phyloP scores from a whole-genome alignment of 2,888 invertebrate genomes.

The Cryptocheilus praepositus region DNA sequence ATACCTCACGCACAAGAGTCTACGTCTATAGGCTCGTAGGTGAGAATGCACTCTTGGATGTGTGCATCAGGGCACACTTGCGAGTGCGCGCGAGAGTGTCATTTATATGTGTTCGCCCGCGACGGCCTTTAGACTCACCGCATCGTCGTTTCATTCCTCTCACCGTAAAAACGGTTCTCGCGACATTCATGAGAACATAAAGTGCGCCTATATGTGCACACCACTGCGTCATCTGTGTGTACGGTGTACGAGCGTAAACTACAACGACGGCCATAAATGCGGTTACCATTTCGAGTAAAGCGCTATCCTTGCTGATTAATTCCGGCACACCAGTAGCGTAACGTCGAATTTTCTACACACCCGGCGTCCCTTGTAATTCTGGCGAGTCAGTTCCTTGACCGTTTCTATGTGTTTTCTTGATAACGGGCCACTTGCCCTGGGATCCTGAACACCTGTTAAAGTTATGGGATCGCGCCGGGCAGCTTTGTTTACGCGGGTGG shows the following conservation, averaged over 20 bases:
- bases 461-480: no score
- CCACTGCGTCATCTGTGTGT: slow-evolving; percentile 1
- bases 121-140: slow-evolving; percentile 10
- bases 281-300: slow-evolving; percentile 22
- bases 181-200: slow-evolving; percentile 1
- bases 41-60: no score
- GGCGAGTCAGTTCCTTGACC: no score
- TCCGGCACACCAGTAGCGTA: neutral
- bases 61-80: no score
- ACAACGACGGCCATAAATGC: slow-evolving; percentile 22
- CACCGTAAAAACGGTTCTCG: neutral
- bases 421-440: no score
- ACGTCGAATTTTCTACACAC: no score
- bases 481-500: no score
- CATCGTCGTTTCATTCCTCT: slow-evolving; percentile 1
- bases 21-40: no score
- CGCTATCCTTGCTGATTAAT: slow-evolving; percentile 20
- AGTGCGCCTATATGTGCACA: neutral
- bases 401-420: no score
- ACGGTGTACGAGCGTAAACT: slow-evolving; percentile 9
- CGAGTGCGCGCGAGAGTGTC: neutral
- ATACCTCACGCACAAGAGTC: no score
- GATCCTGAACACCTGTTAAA: no score
- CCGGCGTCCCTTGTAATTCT: no score
- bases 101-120: neutral